Conservation (phyloP, 2,888 invertebrate genomes). For the Drosophila mercatorum region DNA sequence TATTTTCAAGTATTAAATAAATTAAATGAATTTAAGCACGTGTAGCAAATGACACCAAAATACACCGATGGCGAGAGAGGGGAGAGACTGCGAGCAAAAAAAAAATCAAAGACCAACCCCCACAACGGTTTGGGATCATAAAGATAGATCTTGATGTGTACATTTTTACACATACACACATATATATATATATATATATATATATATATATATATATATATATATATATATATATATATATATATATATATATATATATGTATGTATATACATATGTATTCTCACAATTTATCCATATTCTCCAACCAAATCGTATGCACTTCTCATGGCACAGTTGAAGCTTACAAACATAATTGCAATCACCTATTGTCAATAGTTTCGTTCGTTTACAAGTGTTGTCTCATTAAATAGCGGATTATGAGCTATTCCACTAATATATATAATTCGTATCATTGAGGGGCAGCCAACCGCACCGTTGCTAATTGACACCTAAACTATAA, state of each 20-base stretch:
- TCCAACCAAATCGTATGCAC: neutral
- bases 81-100: neutral
- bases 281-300: neutral
- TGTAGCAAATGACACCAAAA: slow-evolving; percentile 77
- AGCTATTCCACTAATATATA: slow-evolving; percentile 33
- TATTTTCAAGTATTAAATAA: slow-evolving; percentile 80
- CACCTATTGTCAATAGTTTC: slow-evolving; percentile 6
- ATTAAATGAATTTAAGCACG: slow-evolving; percentile 79
- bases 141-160: slow-evolving; percentile 30
- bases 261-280: neutral
- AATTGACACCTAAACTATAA: slow-evolving; percentile 80
- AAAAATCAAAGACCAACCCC: slow-evolving; percentile 67
- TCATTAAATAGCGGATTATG: slow-evolving; percentile 18
- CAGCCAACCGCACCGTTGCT: slow-evolving; percentile 78
- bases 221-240: neutral
- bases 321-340: neutral
- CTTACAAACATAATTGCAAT: neutral
- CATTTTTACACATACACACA: slow-evolving; percentile 6
- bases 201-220: neutral
- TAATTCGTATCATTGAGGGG: slow-evolving; percentile 60
- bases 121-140: slow-evolving; percentile 76
- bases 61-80: slow-evolving; percentile 22
- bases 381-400: slow-evolving; percentile 1
- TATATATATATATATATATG: neutral
- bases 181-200: neutral